Conservation (phyloP, 1,140 invertebrate genomes). For the Leptestheria dahalacensis region DNA sequence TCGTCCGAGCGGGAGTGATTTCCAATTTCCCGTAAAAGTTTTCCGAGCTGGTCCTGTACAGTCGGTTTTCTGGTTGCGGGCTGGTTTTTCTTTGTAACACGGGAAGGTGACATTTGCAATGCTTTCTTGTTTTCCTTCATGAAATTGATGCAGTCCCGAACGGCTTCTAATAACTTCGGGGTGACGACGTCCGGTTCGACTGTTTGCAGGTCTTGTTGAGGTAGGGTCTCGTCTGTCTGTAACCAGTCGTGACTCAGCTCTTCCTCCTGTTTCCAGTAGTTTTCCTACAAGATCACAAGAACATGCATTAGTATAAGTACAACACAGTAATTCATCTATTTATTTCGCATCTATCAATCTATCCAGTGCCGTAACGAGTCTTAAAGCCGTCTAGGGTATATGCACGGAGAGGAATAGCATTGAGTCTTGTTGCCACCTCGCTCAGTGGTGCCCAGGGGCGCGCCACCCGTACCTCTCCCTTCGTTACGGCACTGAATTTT, state of each 20-base stretch:
- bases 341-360: no score
- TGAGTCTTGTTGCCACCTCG: no score
- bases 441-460: no score
- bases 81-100: neutral
- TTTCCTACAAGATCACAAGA: neutral
- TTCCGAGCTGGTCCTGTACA: neutral
- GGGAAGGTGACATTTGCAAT: neutral
- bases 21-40: neutral
- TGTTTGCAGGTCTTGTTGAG: neutral
- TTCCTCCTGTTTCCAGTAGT: neutral
- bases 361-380: no score
- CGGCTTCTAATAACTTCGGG: neutral
- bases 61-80: neutral
- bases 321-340: no score
- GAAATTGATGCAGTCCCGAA: neutral
- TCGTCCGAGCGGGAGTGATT: neutral
- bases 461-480: no score
- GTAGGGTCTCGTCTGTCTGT: neutral
- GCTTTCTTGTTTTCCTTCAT: neutral
- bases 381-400: no score
- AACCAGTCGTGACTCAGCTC: neutral
- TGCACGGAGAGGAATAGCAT: no score
- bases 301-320: no score
- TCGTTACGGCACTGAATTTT: no score
- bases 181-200: neutral